phyloP scores from a whole-genome alignment of 37 sponge, comb jelly and placozoan species.

The Haliclona indistincta region DNA sequence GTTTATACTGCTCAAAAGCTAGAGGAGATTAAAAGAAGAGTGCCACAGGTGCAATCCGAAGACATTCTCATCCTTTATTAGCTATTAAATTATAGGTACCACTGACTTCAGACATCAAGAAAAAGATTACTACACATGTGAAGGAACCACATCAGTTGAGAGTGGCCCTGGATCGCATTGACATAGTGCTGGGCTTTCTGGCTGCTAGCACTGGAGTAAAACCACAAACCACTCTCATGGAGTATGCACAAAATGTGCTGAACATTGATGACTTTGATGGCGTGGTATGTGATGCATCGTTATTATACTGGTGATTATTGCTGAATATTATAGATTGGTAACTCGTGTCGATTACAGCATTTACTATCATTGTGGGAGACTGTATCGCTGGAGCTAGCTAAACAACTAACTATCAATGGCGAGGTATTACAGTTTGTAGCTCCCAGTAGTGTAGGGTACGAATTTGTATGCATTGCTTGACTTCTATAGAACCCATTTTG shows the following conservation, averaged over 20 bases:
- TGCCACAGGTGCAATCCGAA: neutral
- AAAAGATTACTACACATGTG: conserved; percentile 46
- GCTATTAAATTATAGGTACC: conserved; percentile 6
- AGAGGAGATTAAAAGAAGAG: conserved; percentile 43
- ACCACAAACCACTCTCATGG: conserved; percentile 24
- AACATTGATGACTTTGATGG: conserved; percentile 27
- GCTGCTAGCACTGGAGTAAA: conserved; percentile 41
- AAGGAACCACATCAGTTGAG: conserved; percentile 28
- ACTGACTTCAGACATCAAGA: conserved; percentile 24
- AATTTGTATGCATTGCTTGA: too few species aligned
- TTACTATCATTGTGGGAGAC: conserved; percentile 73
- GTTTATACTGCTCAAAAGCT: conserved; percentile 43
- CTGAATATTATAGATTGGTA: neutral
- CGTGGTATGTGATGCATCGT: neutral
- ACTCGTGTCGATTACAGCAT: conserved; percentile 34
- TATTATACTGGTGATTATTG: neutral
- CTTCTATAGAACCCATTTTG: neutral
- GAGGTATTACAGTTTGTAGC: too few species aligned
- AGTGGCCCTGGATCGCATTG: conserved; percentile 56
- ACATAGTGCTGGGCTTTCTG: conserved; percentile 65
- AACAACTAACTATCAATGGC: conserved; percentile 24
- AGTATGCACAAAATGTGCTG: conserved; percentile 50
- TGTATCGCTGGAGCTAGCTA: conserved; percentile 46
- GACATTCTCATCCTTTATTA: too few species aligned
- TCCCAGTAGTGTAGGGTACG: too few species aligned